Evolutionary conservation across 2,888 invertebrate genomes (phyloP).

Genomic region (Tiphia femorata): DNA sequence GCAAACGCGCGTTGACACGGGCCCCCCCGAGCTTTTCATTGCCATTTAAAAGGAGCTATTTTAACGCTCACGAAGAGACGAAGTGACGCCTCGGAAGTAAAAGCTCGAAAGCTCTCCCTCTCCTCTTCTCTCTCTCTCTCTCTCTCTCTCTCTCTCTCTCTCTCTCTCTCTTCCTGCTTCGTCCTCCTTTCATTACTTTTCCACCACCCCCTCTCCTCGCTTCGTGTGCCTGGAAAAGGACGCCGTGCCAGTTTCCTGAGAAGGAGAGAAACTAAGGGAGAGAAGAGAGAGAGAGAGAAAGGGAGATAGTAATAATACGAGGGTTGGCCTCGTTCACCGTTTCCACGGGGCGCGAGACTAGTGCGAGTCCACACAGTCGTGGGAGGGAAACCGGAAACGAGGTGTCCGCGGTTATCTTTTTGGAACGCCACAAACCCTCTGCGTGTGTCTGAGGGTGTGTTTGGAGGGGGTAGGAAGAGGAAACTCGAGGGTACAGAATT

Average conservation of each 20-base stretch:
- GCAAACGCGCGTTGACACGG: constrained; percentile 3
- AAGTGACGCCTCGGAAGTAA: constrained; percentile 5
- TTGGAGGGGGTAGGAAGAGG: too few species aligned
- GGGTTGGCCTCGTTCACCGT: constrained; percentile 36
- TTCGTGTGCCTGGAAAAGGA: background rate
- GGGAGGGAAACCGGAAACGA: constrained; percentile 46
- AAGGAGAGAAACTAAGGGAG: background rate
- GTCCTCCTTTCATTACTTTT: background rate
- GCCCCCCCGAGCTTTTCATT: constrained; percentile 9
- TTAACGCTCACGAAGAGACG: constrained; percentile 14
- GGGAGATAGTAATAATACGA: constrained; percentile 22
- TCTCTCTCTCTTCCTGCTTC: background rate
- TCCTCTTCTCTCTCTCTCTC: constrained; percentile 9
- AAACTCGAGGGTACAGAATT: too few species aligned
- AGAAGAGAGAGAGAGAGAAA: background rate
- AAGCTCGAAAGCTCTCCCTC: constrained; percentile 14
- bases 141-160: constrained; percentile 1
- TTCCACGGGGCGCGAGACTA: too few species aligned
- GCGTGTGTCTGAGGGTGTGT: too few species aligned
- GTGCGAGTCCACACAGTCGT: too few species aligned
- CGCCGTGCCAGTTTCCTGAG: background rate
- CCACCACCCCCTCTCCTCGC: background rate
- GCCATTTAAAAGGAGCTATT: constrained; percentile 23
- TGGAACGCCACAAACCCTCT: too few species aligned
- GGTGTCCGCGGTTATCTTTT: constrained; percentile 57